These are phyloP conservation scores for Mycalesis mineus DNA, from an alignment of 2,888 invertebrate species.

Conservation along the genomic window DNA sequence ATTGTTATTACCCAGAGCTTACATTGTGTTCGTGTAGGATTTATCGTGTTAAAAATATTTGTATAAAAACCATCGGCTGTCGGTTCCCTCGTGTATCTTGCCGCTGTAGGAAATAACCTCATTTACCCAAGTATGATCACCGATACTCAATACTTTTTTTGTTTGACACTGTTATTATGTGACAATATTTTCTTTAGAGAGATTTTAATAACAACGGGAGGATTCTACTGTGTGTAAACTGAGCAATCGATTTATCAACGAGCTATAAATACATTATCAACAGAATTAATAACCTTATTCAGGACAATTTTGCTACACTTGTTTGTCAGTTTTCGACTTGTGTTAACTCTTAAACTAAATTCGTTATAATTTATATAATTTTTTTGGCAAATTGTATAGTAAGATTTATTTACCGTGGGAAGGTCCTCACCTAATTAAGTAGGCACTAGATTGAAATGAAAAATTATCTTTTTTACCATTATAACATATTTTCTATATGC, in stretches of 20 bases:
- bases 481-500: too few relatives aligned
- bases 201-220: neutral
- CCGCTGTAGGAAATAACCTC: neutral
- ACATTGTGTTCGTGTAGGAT: neutral
- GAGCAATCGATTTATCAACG: neutral
- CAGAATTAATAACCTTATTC: neutral
- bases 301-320: too few relatives aligned
- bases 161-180: neutral
- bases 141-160: neutral
- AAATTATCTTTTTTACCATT: too few relatives aligned
- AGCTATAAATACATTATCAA: neutral
- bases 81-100: neutral
- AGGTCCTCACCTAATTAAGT: too few relatives aligned
- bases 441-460: too few relatives aligned
- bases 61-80: neutral
- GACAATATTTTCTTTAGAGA: neutral
- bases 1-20: neutral
- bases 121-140: neutral
- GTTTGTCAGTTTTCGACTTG: too few relatives aligned
- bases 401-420: too few relatives aligned
- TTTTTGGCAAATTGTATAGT: too few relatives aligned
- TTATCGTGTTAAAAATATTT: neutral
- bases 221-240: neutral
- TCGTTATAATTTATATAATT: too few relatives aligned
- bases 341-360: too few relatives aligned